phyloP scores from a whole-genome alignment of 2,888 invertebrate genomes.

The Polydrusus cervinus region DNA sequence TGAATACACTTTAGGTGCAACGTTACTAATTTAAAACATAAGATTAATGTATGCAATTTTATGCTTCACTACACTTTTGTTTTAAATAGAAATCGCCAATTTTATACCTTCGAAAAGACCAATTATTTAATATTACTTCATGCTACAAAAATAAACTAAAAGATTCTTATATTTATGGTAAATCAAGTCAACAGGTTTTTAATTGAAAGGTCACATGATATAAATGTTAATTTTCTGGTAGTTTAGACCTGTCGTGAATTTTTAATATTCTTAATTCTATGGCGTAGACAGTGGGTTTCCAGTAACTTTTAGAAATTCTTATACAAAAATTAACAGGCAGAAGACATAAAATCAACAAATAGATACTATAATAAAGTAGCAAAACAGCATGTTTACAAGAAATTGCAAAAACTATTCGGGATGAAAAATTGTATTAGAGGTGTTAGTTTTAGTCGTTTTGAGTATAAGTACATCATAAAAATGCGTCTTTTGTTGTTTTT shows the following conservation, averaged over 20 bases:
- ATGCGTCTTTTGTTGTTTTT: no score
- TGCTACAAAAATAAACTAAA: background rate
- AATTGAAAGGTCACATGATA: conserved; percentile 41
- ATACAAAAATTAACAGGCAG: background rate
- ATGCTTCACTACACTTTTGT: background rate
- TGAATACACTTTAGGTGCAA: no score
- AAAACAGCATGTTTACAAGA: no score
- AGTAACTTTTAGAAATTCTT: background rate
- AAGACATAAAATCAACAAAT: background rate
- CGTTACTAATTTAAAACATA: no score
- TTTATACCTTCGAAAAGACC: background rate
- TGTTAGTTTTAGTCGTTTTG: no score
- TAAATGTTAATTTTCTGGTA: conserved; percentile 46
- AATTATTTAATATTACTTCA: background rate
- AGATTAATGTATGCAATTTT: background rate
- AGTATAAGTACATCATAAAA: no score
- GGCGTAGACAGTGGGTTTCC: background rate
- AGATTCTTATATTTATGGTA: conserved; percentile 16
- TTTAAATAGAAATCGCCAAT: background rate
- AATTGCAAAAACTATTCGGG: no score
- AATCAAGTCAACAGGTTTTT: conserved; percentile 41
- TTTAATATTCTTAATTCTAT: conserved; percentile 27
- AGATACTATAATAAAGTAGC: background rate
- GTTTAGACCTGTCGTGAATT: conserved; percentile 47
- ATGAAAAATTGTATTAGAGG: no score